These are phyloP conservation scores for Schizaphis graminum DNA, from an alignment of 2,888 invertebrate genomes.

Conservation along the genomic window DNA sequence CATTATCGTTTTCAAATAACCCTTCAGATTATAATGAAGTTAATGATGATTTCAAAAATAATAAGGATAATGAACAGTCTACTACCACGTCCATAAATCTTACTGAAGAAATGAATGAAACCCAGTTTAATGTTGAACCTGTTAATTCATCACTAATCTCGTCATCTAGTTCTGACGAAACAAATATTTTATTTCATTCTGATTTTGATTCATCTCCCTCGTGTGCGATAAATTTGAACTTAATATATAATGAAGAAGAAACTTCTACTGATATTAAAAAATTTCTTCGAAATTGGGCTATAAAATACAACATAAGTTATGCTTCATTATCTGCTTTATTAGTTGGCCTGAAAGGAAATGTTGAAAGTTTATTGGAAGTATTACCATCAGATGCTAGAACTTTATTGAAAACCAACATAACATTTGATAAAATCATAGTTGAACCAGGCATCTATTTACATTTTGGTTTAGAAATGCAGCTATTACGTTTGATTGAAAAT, in stretches of 20 bases:
- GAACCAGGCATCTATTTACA: constrained; percentile 40
- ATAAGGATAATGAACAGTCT: too few species aligned
- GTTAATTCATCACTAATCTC: too few species aligned
- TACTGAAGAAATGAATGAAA: too few species aligned
- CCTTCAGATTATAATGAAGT: too few species aligned
- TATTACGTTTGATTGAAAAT: not conserved
- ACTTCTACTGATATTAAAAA: not conserved
- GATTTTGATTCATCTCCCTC: too few species aligned
- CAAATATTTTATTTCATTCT: too few species aligned
- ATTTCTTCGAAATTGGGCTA: constrained; percentile 57
- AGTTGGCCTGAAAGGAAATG: constrained; percentile 43
- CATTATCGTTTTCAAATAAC: not conserved
- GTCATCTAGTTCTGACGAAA: not conserved
- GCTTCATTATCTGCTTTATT: constrained; percentile 45
- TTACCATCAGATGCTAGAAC: constrained; percentile 59
- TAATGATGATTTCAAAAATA: too few species aligned
- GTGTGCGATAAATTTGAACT: too few species aligned
- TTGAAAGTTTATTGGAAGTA: constrained; percentile 21
- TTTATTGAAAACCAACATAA: constrained; percentile 37
- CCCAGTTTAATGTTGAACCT: too few species aligned
- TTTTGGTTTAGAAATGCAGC: constrained; percentile 27
- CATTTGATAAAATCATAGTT: constrained; percentile 32
- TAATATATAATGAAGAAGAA: constrained; percentile 23
- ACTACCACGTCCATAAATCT: too few species aligned
- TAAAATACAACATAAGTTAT: constrained; percentile 50